phyloP scores from a whole-genome alignment of 2,888 invertebrate species.

The Cerastis rubricosa region DNA sequence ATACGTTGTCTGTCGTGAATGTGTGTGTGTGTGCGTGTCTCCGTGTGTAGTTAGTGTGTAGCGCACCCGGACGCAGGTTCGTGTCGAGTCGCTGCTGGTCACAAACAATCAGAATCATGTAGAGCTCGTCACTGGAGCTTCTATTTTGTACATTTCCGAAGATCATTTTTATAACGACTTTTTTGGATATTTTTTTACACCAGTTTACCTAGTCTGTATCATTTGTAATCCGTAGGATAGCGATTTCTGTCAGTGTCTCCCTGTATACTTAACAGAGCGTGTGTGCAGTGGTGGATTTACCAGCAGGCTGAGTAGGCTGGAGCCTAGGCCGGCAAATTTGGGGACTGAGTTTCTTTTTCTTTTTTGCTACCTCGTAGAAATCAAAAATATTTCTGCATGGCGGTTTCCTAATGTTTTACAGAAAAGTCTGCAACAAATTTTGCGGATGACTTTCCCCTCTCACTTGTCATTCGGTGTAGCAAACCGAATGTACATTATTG shows the following conservation, averaged over 20 bases:
- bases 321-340: too few species aligned
- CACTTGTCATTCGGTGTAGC: too few species aligned
- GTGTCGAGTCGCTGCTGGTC: conserved; percentile 18
- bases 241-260: conserved; percentile 15
- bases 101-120: conserved; percentile 29
- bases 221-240: conserved; percentile 62
- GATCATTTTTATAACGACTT: conserved; percentile 74
- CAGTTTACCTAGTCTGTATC: conserved; percentile 76
- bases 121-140: conserved; percentile 60
- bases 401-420: too few species aligned
- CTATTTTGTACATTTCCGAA: conserved; percentile 65
- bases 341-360: too few species aligned
- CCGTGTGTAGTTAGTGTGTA: conserved; percentile 30
- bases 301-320: too few species aligned
- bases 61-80: conserved; percentile 16
- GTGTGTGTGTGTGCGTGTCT: conserved; percentile 51
- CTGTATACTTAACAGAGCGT: not conserved
- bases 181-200: conserved; percentile 75
- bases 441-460: too few species aligned
- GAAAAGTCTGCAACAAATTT: too few species aligned
- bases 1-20: conserved; percentile 48
- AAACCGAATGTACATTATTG: too few species aligned
- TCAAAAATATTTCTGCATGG: too few species aligned
- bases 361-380: too few species aligned
- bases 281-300: not conserved